Percentiles rank a stretch among this genome's conserved stretches.
Evolutionary conservation across 92 coral and sea anemone genomes (phyloP).

Genomic region (Heteractis magnifica): DNA sequence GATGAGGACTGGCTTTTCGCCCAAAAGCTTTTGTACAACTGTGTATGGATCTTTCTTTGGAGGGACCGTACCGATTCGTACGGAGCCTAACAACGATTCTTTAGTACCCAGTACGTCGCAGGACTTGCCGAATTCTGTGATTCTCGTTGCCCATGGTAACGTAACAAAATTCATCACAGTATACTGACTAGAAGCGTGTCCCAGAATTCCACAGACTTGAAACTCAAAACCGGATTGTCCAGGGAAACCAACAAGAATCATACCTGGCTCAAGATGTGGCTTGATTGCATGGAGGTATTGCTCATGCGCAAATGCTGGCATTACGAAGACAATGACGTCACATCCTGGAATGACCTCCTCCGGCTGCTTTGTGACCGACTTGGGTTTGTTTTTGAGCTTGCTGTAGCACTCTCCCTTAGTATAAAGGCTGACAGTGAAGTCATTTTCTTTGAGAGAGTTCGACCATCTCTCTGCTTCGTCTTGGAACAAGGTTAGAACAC

Average conservation of each 20-base stretch:
- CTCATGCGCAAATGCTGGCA: constrained; percentile 75
- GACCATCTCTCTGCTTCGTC: constrained; percentile 68
- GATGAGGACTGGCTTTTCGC: constrained; percentile 44
- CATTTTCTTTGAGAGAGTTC: constrained; percentile 35
- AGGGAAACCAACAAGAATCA: constrained; percentile 59
- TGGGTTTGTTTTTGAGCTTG: constrained; percentile 38
- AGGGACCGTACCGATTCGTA: constrained; percentile 30
- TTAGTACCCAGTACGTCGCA: constrained; percentile 59
- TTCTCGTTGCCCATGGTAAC: constrained; percentile 68
- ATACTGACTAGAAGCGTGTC: constrained; percentile 41
- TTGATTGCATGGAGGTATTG: constrained; percentile 44
- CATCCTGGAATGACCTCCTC: constrained; percentile 66
- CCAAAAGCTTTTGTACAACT: constrained; percentile 56
- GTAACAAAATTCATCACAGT: constrained; percentile 63
- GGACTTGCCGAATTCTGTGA: constrained; percentile 49
- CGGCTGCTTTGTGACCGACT: constrained; percentile 56
- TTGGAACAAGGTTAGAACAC: constrained; percentile 57
- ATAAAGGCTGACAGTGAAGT: constrained; percentile 39
- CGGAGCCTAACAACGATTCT: constrained; percentile 45
- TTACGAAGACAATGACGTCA: constrained; percentile 62
- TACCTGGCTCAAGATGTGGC: constrained; percentile 59
- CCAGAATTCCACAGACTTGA: constrained; percentile 48
- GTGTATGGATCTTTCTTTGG: constrained; percentile 52
- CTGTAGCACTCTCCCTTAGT: constrained; percentile 30
- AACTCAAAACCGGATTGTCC: constrained; percentile 66